Evolutionary conservation across 1,140 invertebrate species (phyloP), one percentile per base, ranked within the genome.

Genomic region (Papilio glaucus): DNA sequence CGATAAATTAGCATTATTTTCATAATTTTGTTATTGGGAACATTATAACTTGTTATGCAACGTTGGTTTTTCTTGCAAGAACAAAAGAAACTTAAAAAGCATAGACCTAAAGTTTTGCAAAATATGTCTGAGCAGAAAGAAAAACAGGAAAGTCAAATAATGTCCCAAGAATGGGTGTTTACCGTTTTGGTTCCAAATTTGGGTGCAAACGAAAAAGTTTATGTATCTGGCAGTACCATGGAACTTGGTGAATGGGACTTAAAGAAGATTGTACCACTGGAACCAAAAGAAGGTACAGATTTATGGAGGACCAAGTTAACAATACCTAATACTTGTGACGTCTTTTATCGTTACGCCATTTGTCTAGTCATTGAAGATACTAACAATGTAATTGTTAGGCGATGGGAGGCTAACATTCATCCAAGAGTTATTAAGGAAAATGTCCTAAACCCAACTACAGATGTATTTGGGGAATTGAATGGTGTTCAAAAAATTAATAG

Each of bases 341-440:
- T 98, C 2, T 93, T 95, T 37, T 98, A 96, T 85, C 95, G 98
- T 15, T 98, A 97, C 90, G 96, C 96, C 81, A 94, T 98, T 67
- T 96, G 96, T 85, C 91, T 94, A 62, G 85, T 95, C 10, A 85
- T 91, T 76, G 93, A 92, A 79, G 93, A 95, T 75, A 88, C 94
- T 75, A 93, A 94, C 89, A 92, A 94, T 74, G 81, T 96, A 7
- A 94, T 97, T 60, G 95, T 98, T 13, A 94, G 96, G 15, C 94
- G 94, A 77, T 98, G 97, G 98, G 98, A 99, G 91, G 97, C 97
- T 8, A 95, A 97, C 83, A 92, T 97, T 71, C 91, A 93, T 68
- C 96, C 97, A 41, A 92, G 97, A 68, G 73, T 82, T 62, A 92
- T 95, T 15, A 84, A 81, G 72, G 79, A 85, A 74, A 85, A 65